These are phyloP conservation scores for Miniopterus natalensis DNA, from an alignment of 2,113 vertebrate species.

Conservation along the genomic window DNA sequence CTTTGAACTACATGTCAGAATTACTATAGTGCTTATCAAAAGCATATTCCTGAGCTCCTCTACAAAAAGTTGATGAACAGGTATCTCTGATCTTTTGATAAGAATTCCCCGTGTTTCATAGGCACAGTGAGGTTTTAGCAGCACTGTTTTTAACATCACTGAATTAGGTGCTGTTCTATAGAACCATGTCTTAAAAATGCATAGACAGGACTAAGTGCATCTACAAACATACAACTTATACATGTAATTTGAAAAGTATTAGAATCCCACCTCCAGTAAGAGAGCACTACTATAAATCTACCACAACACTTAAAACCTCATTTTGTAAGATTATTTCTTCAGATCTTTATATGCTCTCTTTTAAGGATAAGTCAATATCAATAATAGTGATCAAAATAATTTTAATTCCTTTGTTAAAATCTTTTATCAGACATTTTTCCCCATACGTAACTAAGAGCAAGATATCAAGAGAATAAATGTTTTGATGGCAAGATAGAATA, in stretches of 20 bases:
- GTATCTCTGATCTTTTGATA: background rate
- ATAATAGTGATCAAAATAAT: background rate
- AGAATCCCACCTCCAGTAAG: background rate
- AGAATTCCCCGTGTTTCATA: background rate
- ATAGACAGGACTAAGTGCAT: background rate
- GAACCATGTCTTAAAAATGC: background rate
- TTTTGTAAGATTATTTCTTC: background rate
- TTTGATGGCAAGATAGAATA: background rate
- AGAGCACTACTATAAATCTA: background rate
- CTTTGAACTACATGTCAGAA: background rate
- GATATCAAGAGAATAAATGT: background rate
- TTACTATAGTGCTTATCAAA: background rate
- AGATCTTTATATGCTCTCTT: background rate
- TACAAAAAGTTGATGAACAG: background rate
- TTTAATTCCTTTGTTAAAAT: background rate
- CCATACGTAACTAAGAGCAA: background rate
- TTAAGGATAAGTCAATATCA: background rate
- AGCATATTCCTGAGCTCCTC: background rate
- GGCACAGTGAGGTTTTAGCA: background rate
- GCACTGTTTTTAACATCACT: background rate
- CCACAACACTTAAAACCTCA: background rate
- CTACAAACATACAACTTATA: background rate
- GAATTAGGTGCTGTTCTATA: background rate
- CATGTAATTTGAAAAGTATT: background rate
- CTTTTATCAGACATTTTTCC: background rate